Percentiles rank a stretch among this genome's conserved stretches.
phyloP scores from a whole-genome alignment of 2,113 vertebrate species.

The Clinocottus analis region DNA sequence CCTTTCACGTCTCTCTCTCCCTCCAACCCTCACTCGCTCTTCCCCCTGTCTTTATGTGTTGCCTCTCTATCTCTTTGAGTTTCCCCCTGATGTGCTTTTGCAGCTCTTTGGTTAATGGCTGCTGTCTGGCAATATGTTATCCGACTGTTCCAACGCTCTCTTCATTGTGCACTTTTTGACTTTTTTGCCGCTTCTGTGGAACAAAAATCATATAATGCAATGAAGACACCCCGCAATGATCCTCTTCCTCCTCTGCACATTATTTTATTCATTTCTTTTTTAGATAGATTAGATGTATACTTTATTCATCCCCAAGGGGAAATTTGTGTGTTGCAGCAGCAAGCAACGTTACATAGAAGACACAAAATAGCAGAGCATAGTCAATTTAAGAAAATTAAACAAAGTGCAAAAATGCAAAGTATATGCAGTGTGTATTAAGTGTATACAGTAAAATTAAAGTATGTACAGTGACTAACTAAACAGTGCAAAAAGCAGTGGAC shows the following conservation, averaged over 20 bases:
- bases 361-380: too few relatives aligned
- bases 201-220: conserved; percentile 48
- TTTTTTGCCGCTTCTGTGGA: conserved; percentile 55
- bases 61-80: conserved; percentile 72
- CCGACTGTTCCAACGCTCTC: conserved; percentile 65
- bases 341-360: too few relatives aligned
- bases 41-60: conserved; percentile 65
- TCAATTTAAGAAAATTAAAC: too few relatives aligned
- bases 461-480: too few relatives aligned
- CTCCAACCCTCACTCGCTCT: conserved; percentile 67
- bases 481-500: too few relatives aligned
- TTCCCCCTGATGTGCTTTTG: conserved; percentile 76
- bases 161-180: conserved; percentile 65
- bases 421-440: too few relatives aligned
- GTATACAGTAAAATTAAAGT: too few relatives aligned
- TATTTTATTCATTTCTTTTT: conserved; percentile 31
- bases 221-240: conserved; percentile 31
- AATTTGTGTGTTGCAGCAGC: too few relatives aligned
- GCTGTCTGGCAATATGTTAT: conserved; percentile 74
- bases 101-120: conserved; percentile 74
- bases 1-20: conserved; percentile 63
- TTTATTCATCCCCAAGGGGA: too few relatives aligned
- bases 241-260: conserved; percentile 11
- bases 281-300: not conserved
- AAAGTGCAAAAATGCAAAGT: too few relatives aligned